These are phyloP conservation scores for Crotalus viridis DNA, from an alignment of 2,113 vertebrate species.

Conservation along the genomic window DNA sequence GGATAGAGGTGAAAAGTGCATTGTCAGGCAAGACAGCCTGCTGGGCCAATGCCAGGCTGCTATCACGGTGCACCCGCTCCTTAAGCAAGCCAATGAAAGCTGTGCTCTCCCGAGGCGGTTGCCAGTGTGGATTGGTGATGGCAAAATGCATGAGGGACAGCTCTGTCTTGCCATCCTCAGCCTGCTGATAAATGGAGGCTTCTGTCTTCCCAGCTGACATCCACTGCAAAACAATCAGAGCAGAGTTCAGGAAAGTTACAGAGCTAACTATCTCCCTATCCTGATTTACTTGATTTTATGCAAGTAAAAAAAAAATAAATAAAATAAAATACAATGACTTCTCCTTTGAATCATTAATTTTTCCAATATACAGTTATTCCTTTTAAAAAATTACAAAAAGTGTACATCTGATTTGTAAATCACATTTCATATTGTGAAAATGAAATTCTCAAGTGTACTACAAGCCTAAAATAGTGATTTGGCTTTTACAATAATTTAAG, in stretches of 20 bases:
- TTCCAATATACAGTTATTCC: neutral
- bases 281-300: neutral
- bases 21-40: constrained; percentile 78
- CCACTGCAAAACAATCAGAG: constrained; percentile 76
- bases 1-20: constrained; percentile 81
- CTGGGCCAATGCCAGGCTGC: constrained; percentile 71
- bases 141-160: constrained; percentile 98
- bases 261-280: neutral
- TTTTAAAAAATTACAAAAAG: neutral
- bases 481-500: neutral
- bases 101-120: constrained; percentile 91
- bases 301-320: neutral
- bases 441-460: neutral
- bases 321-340: neutral
- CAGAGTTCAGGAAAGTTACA: neutral
- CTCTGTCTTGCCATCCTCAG: constrained; percentile 95
- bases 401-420: neutral
- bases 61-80: constrained; percentile 90
- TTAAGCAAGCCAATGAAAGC: constrained; percentile 96
- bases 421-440: neutral
- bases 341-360: neutral
- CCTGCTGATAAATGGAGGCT: constrained; percentile 97
- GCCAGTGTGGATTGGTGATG: constrained; percentile 98
- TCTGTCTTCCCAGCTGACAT: constrained; percentile 94
- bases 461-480: neutral